Base-by-base conservation (phyloP, 2,797 vertebrate genomes). In the Psittacula echo region DNA sequence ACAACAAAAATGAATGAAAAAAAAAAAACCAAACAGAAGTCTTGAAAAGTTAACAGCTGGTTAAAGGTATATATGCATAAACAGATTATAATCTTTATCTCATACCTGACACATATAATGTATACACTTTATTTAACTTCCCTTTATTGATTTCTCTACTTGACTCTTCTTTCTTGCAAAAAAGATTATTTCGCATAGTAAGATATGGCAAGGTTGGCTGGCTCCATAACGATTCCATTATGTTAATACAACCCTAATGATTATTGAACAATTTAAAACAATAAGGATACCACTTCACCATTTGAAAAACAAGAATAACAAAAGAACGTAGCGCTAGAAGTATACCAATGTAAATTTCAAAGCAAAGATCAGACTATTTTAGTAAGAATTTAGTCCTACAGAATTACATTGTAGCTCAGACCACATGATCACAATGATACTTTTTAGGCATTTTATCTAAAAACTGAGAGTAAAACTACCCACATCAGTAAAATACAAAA, bases 1-100 rank as follows among this genome's bases (percentile, higher is more conserved):
- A 93, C 60, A 96, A 85, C 93, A 89, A 98, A 82, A 96, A 81
- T 34, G 34, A 83, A 94, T 34, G 3, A 53, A 53, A 66, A 80
- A 64, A 64, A 85, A 39, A 77, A 94, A 60, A 50, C 3, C 13
- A 48, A 62, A n/a, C 6, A 93, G 13, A 92, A 83, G 34, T 71
- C 45, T 60, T 93, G 24, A 66, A 79, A 88, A 78, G 22, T n/a
- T 93, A 65, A 71, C 3, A 60, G 62, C 74, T 64, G 87, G 2
- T 54, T 89, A 65, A 79, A 91, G 83, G 67, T 42, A 19, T 29
- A 81, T 48, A 72, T 64, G 53, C 22, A 72, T 73, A 13, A 78
- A 51, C 9, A 93, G 58, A 95, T 51, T 48, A 83, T 37, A 62
- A 54, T 86, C 37, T 64, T 64, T 58, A 87, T 62, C 68, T 62